Evolutionary conservation across 2,888 invertebrate species (phyloP).

Genomic region (Congeria kusceri): DNA sequence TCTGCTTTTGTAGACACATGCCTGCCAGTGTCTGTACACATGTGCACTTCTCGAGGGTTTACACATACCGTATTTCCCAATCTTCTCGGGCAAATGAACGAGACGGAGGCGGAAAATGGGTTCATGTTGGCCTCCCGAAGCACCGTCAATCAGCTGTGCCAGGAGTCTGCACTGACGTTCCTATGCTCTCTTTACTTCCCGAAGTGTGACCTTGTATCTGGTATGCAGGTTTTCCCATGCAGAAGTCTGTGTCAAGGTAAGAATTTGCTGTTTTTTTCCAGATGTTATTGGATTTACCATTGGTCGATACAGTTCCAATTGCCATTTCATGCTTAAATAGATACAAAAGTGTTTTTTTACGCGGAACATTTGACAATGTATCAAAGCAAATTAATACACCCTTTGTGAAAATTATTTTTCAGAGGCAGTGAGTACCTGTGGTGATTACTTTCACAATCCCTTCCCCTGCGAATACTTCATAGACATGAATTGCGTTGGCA

Average conservation of each 20-base stretch:
- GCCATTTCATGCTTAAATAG: too few species aligned
- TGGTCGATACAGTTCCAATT: too few species aligned
- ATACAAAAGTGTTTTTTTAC: too few species aligned
- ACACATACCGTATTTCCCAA: constrained; percentile 62
- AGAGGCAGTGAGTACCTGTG: constrained; percentile 54
- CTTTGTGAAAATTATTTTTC: neutral
- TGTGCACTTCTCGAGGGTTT: constrained; percentile 55
- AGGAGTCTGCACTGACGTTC: constrained; percentile 53
- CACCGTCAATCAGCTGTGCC: constrained; percentile 52
- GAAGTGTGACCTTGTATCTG: constrained; percentile 49
- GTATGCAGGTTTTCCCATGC: constrained; percentile 42
- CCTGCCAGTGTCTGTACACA: constrained; percentile 25
- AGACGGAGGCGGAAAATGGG: constrained; percentile 38
- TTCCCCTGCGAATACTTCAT: constrained; percentile 31
- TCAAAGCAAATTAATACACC: too few species aligned
- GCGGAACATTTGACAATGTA: too few species aligned
- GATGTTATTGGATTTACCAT: too few species aligned
- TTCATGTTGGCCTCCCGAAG: constrained; percentile 34
- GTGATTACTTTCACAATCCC: constrained; percentile 50
- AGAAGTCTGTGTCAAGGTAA: constrained; percentile 55
- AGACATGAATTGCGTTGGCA: constrained; percentile 21
- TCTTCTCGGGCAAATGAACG: constrained; percentile 37
- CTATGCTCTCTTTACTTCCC: constrained; percentile 66
- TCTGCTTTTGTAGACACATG: constrained; percentile 37
- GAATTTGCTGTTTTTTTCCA: too few species aligned